Evolutionary conservation across 2,888 invertebrate genomes (phyloP).

Genomic region (Criorhina ranunculi): DNA sequence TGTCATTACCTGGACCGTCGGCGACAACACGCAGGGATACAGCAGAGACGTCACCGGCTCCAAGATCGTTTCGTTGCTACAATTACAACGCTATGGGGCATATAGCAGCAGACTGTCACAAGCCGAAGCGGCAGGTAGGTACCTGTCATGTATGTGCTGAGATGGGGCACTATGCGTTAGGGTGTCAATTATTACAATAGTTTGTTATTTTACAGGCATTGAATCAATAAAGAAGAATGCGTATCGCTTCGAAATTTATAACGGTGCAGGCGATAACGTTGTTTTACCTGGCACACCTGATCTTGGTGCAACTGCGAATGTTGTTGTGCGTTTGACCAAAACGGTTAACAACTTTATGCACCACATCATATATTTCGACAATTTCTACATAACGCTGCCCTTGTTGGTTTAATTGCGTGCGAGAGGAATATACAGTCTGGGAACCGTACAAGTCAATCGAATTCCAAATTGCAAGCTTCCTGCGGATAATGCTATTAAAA

Average conservation of each 20-base stretch:
- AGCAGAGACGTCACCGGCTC: too few relatives aligned
- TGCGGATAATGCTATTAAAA: constrained; percentile 33
- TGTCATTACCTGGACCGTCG: too few relatives aligned
- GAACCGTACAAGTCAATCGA: constrained; percentile 53
- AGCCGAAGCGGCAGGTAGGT: too few relatives aligned
- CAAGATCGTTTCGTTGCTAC: too few relatives aligned
- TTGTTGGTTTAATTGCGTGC: constrained; percentile 53
- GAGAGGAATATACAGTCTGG: constrained; percentile 64
- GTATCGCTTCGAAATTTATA: constrained; percentile 66
- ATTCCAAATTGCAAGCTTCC: background rate
- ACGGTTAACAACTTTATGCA: background rate
- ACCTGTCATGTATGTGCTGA: too few relatives aligned
- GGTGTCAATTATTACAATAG: too few relatives aligned
- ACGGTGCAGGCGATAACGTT: constrained; percentile 60
- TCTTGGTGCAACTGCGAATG: background rate
- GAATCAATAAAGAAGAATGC: too few relatives aligned
- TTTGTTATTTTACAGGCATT: too few relatives aligned
- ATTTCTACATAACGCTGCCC: constrained; percentile 52
- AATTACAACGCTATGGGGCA: too few relatives aligned
- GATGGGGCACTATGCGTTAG: too few relatives aligned
- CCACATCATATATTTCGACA: constrained; percentile 58
- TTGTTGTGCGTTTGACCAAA: background rate
- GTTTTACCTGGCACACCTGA: constrained; percentile 49
- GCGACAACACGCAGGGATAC: too few relatives aligned
- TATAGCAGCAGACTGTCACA: too few relatives aligned